Percentiles rank a stretch among this genome's conserved stretches.
Conservation (phyloP, 2,113 vertebrate species). For the Psittacus erithacus region DNA sequence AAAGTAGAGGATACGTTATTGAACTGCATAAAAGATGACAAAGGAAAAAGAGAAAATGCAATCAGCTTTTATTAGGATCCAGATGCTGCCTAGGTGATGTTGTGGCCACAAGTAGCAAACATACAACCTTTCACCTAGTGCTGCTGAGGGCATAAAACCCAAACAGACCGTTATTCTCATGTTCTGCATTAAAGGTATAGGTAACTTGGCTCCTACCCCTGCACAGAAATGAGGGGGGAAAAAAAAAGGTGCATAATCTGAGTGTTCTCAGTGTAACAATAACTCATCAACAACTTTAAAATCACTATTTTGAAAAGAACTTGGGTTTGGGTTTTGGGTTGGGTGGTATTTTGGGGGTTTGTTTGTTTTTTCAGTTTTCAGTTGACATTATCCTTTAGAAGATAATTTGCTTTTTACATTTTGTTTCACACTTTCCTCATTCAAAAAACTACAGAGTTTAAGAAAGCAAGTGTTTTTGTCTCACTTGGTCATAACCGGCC, state of each 20-base stretch:
- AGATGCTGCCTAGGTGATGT: background rate
- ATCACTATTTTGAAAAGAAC: background rate
- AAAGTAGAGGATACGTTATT: conserved; percentile 20
- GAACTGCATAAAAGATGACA: background rate
- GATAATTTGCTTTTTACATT: background rate
- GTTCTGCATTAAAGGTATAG: fast-evolving
- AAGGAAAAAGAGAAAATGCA: background rate
- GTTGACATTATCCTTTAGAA: background rate
- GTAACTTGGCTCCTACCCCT: background rate
- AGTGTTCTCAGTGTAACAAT: background rate
- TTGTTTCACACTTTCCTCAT: background rate
- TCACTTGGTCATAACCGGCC: background rate
- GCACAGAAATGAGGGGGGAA: background rate
- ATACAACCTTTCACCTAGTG: background rate
- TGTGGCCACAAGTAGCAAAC: fast-evolving
- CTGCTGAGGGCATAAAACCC: background rate
- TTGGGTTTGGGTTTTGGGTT: background rate
- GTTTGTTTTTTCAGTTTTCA: background rate
- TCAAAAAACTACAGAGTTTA: background rate
- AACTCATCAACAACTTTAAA: background rate
- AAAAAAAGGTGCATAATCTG: background rate
- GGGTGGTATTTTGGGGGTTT: background rate
- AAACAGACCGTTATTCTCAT: too few relatives aligned
- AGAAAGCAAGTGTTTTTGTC: background rate
- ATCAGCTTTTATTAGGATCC: background rate